Percentiles rank a stretch among this genome's conserved stretches.
Conservation (phyloP, 2,888 invertebrate species). For the Deilephila elpenor region DNA sequence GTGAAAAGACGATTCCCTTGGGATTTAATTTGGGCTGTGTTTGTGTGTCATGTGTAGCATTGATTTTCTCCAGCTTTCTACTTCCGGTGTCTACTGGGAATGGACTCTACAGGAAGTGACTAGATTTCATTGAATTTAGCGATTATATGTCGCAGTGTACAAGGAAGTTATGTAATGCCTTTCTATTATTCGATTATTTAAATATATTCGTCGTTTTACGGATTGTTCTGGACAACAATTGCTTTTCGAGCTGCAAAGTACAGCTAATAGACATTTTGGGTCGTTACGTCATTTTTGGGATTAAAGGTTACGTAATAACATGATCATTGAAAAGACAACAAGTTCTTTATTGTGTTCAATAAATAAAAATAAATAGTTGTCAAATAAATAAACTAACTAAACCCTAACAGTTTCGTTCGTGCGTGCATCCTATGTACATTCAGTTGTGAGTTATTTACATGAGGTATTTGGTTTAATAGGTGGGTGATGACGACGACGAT, state of each 20-base stretch:
- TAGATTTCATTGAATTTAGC: background rate
- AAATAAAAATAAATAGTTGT: constrained; percentile 79
- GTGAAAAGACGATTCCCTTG: constrained; percentile 17
- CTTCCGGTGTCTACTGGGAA: background rate
- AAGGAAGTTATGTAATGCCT: background rate
- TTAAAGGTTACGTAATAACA: constrained; percentile 35
- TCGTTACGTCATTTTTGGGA: background rate
- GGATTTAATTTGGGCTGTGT: constrained; percentile 20
- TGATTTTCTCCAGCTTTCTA: constrained; percentile 2
- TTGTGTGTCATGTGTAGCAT: background rate
- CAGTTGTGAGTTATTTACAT: constrained; percentile 56
- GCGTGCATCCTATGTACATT: constrained; percentile 66
- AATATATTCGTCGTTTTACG: background rate
- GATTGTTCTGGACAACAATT: background rate
- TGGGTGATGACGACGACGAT: constrained; percentile 64
- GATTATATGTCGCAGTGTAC: background rate
- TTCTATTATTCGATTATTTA: background rate
- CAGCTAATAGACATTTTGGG: background rate
- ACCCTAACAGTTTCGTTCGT: constrained; percentile 74
- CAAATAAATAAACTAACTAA: constrained; percentile 76
- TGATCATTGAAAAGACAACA: constrained; percentile 57
- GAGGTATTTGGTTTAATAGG: constrained; percentile 67
- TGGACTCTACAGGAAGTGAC: background rate
- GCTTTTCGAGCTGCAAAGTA: background rate
- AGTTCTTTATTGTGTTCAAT: constrained; percentile 78